A percentile compares a stretch with the other conserved stretches of the same genome.
Evolutionary conservation across 2,797 vertebrate species (phyloP).

Genomic region (Oreortyx pictus): DNA sequence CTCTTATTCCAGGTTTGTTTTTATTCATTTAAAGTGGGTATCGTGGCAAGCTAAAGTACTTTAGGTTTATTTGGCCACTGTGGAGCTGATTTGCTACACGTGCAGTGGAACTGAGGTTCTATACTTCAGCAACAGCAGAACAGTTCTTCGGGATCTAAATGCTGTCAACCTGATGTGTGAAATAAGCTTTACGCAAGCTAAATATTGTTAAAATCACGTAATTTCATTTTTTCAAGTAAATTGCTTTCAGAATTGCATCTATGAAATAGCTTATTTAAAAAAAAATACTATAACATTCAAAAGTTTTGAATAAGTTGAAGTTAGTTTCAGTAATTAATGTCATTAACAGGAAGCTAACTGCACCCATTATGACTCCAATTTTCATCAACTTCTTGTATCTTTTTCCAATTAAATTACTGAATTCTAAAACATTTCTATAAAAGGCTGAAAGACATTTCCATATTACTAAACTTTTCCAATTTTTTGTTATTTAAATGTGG

Average conservation of each 20-base stretch:
- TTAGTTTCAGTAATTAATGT: background rate
- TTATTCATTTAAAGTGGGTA: slow-evolving; percentile 48
- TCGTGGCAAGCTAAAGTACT: slow-evolving; percentile 35
- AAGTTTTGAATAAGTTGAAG: background rate
- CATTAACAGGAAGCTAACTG: background rate
- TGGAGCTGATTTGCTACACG: background rate
- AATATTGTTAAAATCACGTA: background rate
- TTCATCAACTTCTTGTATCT: background rate
- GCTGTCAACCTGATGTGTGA: background rate
- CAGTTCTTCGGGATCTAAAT: background rate
- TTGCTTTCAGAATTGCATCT: background rate
- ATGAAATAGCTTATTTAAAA: background rate
- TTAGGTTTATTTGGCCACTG: slow-evolving; percentile 45
- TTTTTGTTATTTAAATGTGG: background rate
- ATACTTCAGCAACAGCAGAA: slow-evolving; percentile 22
- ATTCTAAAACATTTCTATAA: background rate
- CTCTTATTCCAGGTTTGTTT: slow-evolving; percentile 52
- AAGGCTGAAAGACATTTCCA: background rate
- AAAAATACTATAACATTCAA: background rate
- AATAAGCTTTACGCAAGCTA: background rate
- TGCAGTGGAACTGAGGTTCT: slow-evolving; percentile 33
- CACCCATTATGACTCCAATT: background rate
- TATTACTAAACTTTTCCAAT: background rate
- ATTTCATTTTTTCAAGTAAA: background rate
- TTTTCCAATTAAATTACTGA: background rate